Evolutionary conservation across 2,888 invertebrate genomes (phyloP), one percentile per base, ranked within the genome.

Genomic region (Cryptocheilus praepositus): DNA sequence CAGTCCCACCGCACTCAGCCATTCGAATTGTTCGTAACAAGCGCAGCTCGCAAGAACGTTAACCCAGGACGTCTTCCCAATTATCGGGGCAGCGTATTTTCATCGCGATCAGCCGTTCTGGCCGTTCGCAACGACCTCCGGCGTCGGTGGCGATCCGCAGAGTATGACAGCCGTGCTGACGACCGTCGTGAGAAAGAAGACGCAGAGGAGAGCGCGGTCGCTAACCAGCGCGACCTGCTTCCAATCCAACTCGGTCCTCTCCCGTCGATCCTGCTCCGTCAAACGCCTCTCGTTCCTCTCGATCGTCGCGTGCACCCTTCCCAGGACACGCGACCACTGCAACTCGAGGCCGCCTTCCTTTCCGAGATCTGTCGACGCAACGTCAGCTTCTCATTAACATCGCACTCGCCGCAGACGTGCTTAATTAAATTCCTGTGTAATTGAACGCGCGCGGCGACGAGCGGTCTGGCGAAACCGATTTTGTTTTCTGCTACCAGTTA

Each of bases 221-320:
- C 96, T 92, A 15, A 97, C 96, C 61, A 96, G 92, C 0, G 96
- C 96, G 69, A 86, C 89, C 82, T 93, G 93, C 79, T 93, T 95
- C 96, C 96, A 97, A 87, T 97, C 96, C 62, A 95, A 89, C 83
- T 95, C 95, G 69, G 95, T 94, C 57, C 93, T 91, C 81, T 96
- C 96, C 61, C 94, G 90, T 60, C 94, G 91, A 84, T 96, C 95
- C 86, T 94, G 94, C 80, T 95, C 95, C 0, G 93, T 92, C 7
- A 95, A 91, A 3, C 96, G 91, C 82, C 93, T 92, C 86, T 95
- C 96, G 89, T 95, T 95, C 57, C 92, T 90, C 79, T 96, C 96
- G 68, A 96, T 94, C 3, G 95, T 95, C 73, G 92, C 91, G 85
- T 93, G 92, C 43, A 94, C 93, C 85, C 92, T 92, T 79, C 91